These are phyloP conservation scores for Tetramorium simillimum DNA, from an alignment of 1,140 invertebrate genomes.

Conservation along the genomic window DNA sequence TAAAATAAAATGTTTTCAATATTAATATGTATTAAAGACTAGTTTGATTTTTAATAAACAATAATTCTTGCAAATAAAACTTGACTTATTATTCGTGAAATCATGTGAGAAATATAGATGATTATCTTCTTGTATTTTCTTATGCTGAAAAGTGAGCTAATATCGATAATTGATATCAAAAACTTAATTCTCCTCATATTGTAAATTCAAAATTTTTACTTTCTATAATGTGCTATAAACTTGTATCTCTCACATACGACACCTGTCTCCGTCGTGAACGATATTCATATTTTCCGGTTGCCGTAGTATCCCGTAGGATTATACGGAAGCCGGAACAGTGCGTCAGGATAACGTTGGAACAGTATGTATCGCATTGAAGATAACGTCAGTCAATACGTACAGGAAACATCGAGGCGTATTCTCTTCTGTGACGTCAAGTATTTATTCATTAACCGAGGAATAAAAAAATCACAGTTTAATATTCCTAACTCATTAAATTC, in stretches of 20 bases:
- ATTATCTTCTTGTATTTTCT: not conserved
- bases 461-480: not conserved
- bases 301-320: constrained; percentile 46
- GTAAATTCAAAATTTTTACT: constrained; percentile 29
- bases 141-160: not conserved
- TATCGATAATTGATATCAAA: not conserved
- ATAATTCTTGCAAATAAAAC: not conserved
- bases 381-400: constrained; percentile 59
- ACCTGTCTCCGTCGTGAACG: constrained; percentile 47
- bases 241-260: constrained; percentile 16
- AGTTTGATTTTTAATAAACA: not conserved
- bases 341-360: constrained; percentile 54
- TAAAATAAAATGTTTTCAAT: not conserved
- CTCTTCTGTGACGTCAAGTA: constrained; percentile 27
- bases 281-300: constrained; percentile 57
- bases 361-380: constrained; percentile 35
- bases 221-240: not conserved
- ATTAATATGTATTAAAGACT: not conserved
- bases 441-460: constrained; percentile 32
- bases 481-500: not conserved
- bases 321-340: constrained; percentile 51
- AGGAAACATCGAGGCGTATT: constrained; percentile 64
- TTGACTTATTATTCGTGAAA: not conserved
- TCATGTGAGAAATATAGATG: not conserved
- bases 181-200: not conserved